These are phyloP conservation scores for Drosophila bipectinata DNA, from an alignment of 1,140 invertebrate genomes.

Conservation along the genomic window DNA sequence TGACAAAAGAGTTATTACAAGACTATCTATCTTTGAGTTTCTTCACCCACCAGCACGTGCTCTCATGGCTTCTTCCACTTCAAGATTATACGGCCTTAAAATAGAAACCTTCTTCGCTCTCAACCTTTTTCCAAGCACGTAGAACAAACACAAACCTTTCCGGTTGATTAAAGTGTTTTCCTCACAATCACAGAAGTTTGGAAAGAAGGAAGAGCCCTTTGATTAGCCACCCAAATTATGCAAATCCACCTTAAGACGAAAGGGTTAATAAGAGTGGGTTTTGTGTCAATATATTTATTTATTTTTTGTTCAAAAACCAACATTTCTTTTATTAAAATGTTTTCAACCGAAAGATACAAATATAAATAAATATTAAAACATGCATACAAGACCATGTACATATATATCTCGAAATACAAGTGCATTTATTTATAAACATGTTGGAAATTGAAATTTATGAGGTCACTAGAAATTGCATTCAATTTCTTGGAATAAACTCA, in stretches of 20 bases:
- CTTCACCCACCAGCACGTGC: constrained; percentile 17
- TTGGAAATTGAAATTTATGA: constrained; percentile 27
- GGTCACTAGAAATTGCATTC: constrained; percentile 36
- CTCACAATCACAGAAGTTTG: neutral
- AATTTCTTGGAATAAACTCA: constrained; percentile 19
- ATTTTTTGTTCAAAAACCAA: no score
- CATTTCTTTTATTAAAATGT: no score
- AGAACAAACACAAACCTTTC: constrained; percentile 46
- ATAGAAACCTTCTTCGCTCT: constrained; percentile 12
- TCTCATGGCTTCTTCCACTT: constrained; percentile 19
- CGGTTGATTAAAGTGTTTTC: constrained; percentile 36
- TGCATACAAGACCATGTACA: no score
- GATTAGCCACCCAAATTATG: constrained; percentile 5
- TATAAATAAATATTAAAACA: constrained; percentile 8
- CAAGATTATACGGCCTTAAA: constrained; percentile 25
- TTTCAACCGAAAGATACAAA: no score
- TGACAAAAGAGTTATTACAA: constrained; percentile 10
- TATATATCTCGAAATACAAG: constrained; percentile 27
- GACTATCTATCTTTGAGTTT: constrained; percentile 17
- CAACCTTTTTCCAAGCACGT: constrained; percentile 43
- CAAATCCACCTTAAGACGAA: no score
- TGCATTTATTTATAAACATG: constrained; percentile 30
- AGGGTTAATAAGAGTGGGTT: no score
- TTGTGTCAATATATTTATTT: no score
- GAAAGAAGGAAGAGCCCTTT: neutral